Evolutionary conservation across 2,797 vertebrate species (phyloP).

Genomic region (Macrochelys suwanniensis): DNA sequence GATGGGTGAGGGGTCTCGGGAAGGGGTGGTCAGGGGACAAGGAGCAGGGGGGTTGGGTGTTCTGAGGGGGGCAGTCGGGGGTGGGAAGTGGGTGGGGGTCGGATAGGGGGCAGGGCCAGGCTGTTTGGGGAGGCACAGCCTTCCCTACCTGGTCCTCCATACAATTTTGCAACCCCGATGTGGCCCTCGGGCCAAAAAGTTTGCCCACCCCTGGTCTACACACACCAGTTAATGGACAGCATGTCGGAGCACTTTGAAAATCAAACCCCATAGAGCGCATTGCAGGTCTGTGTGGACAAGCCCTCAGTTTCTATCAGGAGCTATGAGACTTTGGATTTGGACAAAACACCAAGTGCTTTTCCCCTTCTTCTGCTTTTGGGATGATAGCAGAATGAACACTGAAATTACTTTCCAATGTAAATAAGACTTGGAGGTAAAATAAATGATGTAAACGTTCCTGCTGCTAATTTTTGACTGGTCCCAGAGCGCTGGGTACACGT

Average conservation of each 20-base stretch:
- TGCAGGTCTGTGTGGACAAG: neutral
- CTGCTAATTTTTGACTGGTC: neutral
- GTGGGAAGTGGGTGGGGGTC: no score
- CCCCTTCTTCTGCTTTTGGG: neutral
- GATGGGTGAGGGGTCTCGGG: no score
- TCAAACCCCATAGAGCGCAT: neutral
- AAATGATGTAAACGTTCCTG: neutral
- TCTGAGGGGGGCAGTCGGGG: no score
- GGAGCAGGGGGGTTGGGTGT: no score
- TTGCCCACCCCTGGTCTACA: no score
- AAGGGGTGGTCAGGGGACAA: no score
- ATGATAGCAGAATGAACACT: constrained; percentile 25
- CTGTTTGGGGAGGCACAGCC: no score
- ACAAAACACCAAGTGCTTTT: neutral
- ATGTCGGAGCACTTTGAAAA: neutral
- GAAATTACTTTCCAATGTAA: constrained; percentile 20
- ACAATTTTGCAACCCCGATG: no score
- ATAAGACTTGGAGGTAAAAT: neutral
- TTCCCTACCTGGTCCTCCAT: no score
- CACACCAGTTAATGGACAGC: neutral
- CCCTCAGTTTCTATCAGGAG: neutral
- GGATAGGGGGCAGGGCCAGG: no score
- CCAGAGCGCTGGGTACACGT: neutral
- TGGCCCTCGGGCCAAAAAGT: no score
- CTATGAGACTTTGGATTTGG: neutral